A percentile compares a stretch with the other conserved stretches of the same genome.
phyloP scores from a whole-genome alignment of 2,113 vertebrate species.

The Labeo catla region DNA sequence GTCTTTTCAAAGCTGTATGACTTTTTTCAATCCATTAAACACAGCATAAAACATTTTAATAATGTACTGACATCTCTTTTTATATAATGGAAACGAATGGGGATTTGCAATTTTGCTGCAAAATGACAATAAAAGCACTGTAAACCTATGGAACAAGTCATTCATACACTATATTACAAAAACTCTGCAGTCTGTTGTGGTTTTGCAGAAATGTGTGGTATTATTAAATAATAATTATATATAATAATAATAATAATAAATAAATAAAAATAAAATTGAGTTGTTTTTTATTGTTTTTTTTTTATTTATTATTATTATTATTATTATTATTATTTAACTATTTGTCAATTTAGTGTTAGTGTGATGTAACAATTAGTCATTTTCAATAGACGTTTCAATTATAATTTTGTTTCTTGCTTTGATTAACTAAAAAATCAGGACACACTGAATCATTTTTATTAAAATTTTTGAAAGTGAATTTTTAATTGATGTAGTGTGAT shows the following conservation, averaged over 20 bases:
- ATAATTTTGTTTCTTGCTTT: too few species aligned
- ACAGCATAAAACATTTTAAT: neutral
- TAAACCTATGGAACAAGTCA: neutral
- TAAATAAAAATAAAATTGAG: too few species aligned
- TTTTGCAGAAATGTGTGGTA: neutral
- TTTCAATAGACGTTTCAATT: neutral
- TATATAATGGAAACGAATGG: neutral
- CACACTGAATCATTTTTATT: neutral
- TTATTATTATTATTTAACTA: too few species aligned
- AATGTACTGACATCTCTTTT: neutral
- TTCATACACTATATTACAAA: neutral
- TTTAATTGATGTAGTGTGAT: neutral
- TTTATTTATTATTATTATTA: too few species aligned
- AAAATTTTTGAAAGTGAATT: neutral
- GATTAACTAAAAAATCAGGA: too few species aligned
- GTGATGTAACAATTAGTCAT: neutral
- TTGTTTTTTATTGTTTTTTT: too few species aligned
- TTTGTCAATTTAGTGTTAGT: too few species aligned
- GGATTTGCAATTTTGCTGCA: neutral
- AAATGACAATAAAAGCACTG: neutral
- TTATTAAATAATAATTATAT: too few species aligned
- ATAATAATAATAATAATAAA: too few species aligned
- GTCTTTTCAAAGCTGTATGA: neutral
- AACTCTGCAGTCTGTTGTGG: neutral
- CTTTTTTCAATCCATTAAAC: neutral